Conservation (phyloP, 2,797 vertebrate species). For the Tokudaia tokunoshimensis region DNA sequence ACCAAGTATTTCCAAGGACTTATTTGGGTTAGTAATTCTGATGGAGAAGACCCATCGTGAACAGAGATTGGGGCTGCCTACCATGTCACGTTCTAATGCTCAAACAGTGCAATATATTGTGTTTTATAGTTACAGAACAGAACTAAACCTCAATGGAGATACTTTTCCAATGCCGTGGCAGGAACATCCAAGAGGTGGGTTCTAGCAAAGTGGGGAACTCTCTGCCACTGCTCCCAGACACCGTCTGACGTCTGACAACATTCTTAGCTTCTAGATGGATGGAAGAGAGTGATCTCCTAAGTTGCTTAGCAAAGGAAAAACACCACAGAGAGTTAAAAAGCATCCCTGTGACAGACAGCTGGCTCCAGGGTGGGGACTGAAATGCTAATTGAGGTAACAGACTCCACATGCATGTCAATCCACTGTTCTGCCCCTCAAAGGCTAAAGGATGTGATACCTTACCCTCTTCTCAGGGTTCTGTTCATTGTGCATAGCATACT, state of each 20-base stretch:
- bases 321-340: not conserved
- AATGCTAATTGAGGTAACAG: too few relatives aligned
- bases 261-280: not conserved
- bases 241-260: not conserved
- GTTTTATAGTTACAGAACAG: not conserved
- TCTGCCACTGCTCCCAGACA: not conserved
- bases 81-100: not conserved
- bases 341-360: too few relatives aligned
- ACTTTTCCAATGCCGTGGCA: not conserved
- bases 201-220: not conserved
- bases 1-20: not conserved
- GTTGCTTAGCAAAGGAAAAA: not conserved
- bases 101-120: not conserved
- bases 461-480: not conserved
- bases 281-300: not conserved
- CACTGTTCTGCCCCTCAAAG: not conserved
- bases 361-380: not conserved
- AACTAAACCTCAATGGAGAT: not conserved
- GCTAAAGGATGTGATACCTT: not conserved
- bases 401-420: not conserved
- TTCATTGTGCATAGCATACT: too few relatives aligned
- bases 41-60: not conserved
- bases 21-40: not conserved
- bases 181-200: not conserved
- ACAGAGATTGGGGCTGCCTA: not conserved